phyloP scores from a whole-genome alignment of 2,113 vertebrate species.

The Cheilinus undulatus region DNA sequence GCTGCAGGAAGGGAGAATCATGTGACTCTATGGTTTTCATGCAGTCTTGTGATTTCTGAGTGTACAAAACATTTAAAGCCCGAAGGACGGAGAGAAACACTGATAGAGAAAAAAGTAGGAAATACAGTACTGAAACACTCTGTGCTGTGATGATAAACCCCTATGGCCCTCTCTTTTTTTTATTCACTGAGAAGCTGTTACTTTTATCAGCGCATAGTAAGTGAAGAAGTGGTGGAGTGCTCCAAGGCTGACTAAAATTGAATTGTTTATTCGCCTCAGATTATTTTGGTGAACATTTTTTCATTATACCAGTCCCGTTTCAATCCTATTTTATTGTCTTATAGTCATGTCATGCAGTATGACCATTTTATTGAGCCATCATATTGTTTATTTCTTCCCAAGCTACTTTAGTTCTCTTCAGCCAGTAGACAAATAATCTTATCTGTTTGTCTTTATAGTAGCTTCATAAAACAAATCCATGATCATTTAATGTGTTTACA shows the following conservation, averaged over 20 bases:
- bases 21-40: slow-evolving; percentile 74
- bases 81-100: slow-evolving; percentile 28
- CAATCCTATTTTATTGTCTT: slow-evolving; percentile 10
- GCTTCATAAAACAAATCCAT: not conserved
- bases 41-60: slow-evolving; percentile 79
- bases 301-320: not conserved
- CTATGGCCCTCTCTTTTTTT: not conserved
- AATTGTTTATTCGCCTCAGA: slow-evolving; percentile 3
- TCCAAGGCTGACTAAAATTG: slow-evolving; percentile 1
- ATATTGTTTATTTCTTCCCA: not conserved
- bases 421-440: not conserved
- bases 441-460: not conserved
- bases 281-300: not conserved
- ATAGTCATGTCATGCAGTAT: slow-evolving; percentile 9
- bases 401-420: not conserved
- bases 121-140: not conserved
- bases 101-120: slow-evolving; percentile 1
- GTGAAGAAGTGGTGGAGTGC: not conserved
- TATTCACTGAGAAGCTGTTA: not conserved
- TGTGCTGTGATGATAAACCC: slow-evolving; percentile 8
- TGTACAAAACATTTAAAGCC: slow-evolving; percentile 56
- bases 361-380: not conserved
- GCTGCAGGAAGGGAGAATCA: slow-evolving; percentile 55
- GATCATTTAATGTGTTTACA: slow-evolving; percentile 5
- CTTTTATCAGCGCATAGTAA: slow-evolving; percentile 1